Base-by-base conservation (phyloP, 1,140 invertebrate genomes). In the Lasioglossum albipes region DNA sequence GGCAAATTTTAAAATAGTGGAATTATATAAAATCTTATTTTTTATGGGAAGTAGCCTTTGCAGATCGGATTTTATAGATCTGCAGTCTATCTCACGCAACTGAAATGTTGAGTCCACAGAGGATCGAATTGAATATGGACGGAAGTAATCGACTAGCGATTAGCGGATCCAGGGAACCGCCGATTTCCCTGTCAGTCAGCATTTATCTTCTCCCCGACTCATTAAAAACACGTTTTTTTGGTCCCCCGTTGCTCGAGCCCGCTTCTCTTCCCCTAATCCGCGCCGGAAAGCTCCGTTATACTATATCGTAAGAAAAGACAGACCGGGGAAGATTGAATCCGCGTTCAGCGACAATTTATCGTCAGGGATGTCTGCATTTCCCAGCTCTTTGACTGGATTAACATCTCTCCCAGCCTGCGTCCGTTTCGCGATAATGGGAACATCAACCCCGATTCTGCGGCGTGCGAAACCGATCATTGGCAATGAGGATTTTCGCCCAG, bases 191-290 rank as follows among this genome's bases (percentile, higher is more conserved):
- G 22, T 2, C 69, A 54, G 69, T 79, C 59, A 65, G 36, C 61
- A 61, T 79, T 79, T 66, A 57, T 79, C 76, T 79, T 73, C n/a
- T 36, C 49, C 22, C 9, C 41, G 7, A 6, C 12, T 61, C 69
- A 72, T 79, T 79, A 79, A 79, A 79, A 79, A 79, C 76, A 66
- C 69, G 61, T 36, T 73, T 65, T 79, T 73, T 79, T 18, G 36
- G 36, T 36, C 36, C 36, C 3, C 7, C 20, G 36, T 36, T n/a
- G 13, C 22, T 54, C 7, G 18, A 22, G 13, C 45, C 10, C 9
- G 20, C 16, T 64, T 18, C 20, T 67, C 20, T 45, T 22, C 12
- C 42, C 20, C 20, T 54, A 49, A 71, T 64, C 75, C 31, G 49
- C 49, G 49, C 7, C 41, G n/a, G 27, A 0, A 13, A 61, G 59